Evolutionary conservation across 92 coral and sea anemone species (phyloP).

Genomic region (Desmophyllum pertusum): DNA sequence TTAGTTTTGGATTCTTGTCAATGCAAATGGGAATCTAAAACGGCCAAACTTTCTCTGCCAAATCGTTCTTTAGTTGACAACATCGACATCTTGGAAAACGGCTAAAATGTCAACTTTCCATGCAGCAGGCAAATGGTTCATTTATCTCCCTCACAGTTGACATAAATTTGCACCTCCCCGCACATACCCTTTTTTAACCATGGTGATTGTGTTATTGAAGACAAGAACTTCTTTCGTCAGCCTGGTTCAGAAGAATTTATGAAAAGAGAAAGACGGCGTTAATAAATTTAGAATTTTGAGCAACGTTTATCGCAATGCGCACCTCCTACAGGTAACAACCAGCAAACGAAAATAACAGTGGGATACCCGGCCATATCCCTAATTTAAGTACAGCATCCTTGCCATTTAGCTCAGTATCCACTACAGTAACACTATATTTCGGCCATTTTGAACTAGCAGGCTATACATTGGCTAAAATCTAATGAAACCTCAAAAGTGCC

Average conservation of each 20-base stretch:
- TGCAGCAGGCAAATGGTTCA: background rate
- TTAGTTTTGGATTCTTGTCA: background rate
- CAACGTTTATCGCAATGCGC: background rate
- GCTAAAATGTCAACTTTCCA: background rate
- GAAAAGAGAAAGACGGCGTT: background rate
- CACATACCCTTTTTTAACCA: background rate
- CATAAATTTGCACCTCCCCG: background rate
- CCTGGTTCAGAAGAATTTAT: background rate
- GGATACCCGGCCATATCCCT: conserved; percentile 9
- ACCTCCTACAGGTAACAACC: background rate
- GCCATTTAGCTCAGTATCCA: background rate
- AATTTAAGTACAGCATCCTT: background rate
- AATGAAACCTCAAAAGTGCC: background rate
- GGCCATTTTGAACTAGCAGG: background rate
- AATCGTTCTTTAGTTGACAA: background rate
- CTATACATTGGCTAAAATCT: background rate
- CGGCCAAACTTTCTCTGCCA: background rate
- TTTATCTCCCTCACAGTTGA: background rate
- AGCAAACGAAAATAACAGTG: conserved; percentile 1
- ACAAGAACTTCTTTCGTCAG: background rate
- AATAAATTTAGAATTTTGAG: background rate
- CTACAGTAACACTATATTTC: background rate
- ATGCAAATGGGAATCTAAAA: background rate
- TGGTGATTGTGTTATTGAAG: background rate
- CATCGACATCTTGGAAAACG: background rate